Evolutionary conservation across 2,888 invertebrate species (phyloP).

Genomic region (Vandiemenella viatica): DNA sequence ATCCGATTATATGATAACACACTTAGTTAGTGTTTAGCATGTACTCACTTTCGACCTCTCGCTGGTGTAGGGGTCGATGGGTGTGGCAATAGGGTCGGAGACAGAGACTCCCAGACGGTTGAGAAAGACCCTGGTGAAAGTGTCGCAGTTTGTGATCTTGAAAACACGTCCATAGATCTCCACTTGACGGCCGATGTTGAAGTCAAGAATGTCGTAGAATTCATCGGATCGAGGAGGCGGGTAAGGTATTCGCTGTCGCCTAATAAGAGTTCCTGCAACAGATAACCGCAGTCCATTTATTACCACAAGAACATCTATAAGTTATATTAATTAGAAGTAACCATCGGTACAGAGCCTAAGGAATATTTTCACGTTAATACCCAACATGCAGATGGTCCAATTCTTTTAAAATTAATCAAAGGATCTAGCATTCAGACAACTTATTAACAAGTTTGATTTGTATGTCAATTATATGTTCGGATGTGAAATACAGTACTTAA

Average conservation of each 20-base stretch:
- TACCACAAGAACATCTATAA: too few species aligned
- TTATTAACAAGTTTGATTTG: too few species aligned
- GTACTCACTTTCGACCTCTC: slow-evolving; percentile 22
- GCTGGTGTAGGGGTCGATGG: slow-evolving; percentile 30
- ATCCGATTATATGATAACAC: too few species aligned
- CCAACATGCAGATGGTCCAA: too few species aligned
- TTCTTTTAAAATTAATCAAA: too few species aligned
- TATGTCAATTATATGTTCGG: too few species aligned
- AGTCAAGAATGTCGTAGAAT: slow-evolving; percentile 69
- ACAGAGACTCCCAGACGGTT: slow-evolving; percentile 73
- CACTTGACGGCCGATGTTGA: slow-evolving; percentile 70
- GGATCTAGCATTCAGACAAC: too few species aligned
- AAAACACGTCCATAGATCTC: slow-evolving; percentile 67
- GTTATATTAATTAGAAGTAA: too few species aligned
- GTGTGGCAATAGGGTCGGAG: slow-evolving; percentile 46
- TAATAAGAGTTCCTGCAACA: slow-evolving; percentile 54
- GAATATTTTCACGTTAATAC: too few species aligned
- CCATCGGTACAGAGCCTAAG: too few species aligned
- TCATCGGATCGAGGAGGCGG: slow-evolving; percentile 55
- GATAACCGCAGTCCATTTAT: neutral
- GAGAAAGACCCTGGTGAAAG: slow-evolving; percentile 71
- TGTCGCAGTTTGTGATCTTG: slow-evolving; percentile 72
- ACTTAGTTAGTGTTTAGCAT: too few species aligned
- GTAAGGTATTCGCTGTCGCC: slow-evolving; percentile 66
- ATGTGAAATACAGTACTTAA: too few species aligned